Base-by-base conservation (phyloP, 2,888 invertebrate species). In the Autographa pulchrina region DNA sequence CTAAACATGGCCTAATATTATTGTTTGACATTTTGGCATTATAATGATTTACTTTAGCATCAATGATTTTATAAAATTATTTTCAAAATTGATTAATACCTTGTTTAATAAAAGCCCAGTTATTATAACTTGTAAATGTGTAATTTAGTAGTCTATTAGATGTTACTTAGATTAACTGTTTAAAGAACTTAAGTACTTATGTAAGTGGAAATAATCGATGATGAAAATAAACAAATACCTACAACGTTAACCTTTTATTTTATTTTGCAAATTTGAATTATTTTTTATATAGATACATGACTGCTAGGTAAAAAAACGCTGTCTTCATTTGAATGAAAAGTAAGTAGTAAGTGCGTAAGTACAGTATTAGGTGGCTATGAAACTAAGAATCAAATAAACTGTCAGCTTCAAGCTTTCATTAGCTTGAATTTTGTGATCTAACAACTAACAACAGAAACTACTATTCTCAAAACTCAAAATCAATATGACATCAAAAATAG, bases 131-230 rank as follows among this genome's bases (percentile, higher is more conserved):
- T 94, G 94, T 95, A 94, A 93, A 94, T 94, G 94, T 93, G 92
- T 95, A 95, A 93, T 92, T 90, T 90, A 89, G 94, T 94, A 94
- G 93, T 93, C 90, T 92, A 90, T 92, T 95, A 95, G 94, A 94
- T 93, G 93, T 94, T 95, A 95, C 92, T 91, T 94, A 94, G 93
- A 93, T 89, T 94, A 94, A 93, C 90, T 88, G 90, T 93, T 91
- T 92, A 92, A 92, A 93, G 66, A 84, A 78, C 60, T 72, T 83
- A 84, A 81, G 83, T 77, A 81, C 68, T 72, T 79, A 80, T 78
- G 20, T 83, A 84, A 84, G 84, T 75, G 84, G 72, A 83, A 84
- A 78, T 84, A 82, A 81, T 81, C 71, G 83, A 90, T 90, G 90
- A 89, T 88, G 87, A 88, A 91, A 90, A 91, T 86, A 91, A 90